Evolutionary conservation across 2,888 invertebrate genomes (phyloP).

Genomic region (Caenorhabditis sp.): DNA sequence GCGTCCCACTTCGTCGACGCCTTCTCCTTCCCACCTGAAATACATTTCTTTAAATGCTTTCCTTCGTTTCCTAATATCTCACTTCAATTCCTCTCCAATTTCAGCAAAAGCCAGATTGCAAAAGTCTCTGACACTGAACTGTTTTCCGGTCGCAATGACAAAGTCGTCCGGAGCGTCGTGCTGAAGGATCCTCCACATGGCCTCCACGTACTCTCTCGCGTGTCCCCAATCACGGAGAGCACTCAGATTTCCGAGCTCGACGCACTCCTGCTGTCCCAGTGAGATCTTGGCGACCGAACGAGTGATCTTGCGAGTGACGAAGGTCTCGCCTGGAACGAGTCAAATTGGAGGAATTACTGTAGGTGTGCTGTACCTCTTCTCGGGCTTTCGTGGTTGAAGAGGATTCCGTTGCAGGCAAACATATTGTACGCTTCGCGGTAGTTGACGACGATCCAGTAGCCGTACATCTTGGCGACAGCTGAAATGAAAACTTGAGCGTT

Average conservation of each 20-base stretch:
- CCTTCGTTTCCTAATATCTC: conserved; percentile 66
- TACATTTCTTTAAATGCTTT: neutral
- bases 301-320: conserved; percentile 98
- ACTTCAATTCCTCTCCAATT: conserved; percentile 86
- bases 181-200: conserved; percentile 99
- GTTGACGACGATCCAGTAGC: conserved; percentile 95
- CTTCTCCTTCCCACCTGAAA: conserved; percentile 89
- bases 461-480: conserved; percentile 96
- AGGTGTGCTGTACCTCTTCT: conserved; percentile 83
- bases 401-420: conserved; percentile 94
- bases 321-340: conserved; percentile 87
- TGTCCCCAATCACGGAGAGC: conserved; percentile 97
- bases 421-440: conserved; percentile 95
- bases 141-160: conserved; percentile 95
- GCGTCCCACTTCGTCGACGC: conserved; percentile 87
- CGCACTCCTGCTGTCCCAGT: conserved; percentile 86
- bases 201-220: conserved; percentile 82
- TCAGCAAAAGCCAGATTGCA: conserved; percentile 91
- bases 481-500: conserved; percentile 57
- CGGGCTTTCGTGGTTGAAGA: conserved; percentile 97
- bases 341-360: neutral
- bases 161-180: conserved; percentile 92
- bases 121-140: conserved; percentile 95
- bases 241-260: conserved; percentile 93
- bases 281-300: conserved; percentile 96